A percentile compares a stretch with the other conserved stretches of the same genome.
Evolutionary conservation across 2,797 vertebrate species (phyloP).

Genomic region (Eupleurogrammus muticus): DNA sequence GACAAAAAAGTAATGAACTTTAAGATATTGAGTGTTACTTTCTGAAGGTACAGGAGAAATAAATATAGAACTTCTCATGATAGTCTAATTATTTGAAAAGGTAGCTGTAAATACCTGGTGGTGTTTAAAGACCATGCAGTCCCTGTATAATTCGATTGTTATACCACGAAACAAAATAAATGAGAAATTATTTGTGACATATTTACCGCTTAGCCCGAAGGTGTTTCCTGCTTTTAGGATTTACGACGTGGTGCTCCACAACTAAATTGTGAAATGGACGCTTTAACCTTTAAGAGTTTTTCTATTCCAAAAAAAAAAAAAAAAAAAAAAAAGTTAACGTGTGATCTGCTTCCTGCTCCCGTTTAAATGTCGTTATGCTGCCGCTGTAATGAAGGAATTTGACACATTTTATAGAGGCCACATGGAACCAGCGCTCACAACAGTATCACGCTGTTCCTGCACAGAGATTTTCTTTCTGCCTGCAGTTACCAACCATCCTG

Average conservation of each 20-base stretch:
- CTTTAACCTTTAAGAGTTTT: conserved; percentile 2
- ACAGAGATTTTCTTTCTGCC: background rate
- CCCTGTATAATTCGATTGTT: background rate
- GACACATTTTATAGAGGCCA: conserved; percentile 14
- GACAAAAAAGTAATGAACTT: too few relatives aligned
- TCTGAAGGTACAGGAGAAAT: too few relatives aligned
- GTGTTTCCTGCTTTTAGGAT: background rate
- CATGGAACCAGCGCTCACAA: background rate
- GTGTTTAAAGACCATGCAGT: background rate
- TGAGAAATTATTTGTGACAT: background rate
- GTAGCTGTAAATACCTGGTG: background rate
- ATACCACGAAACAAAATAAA: background rate
- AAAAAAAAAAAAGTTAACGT: too few relatives aligned
- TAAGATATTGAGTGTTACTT: too few relatives aligned
- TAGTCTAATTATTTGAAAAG: too few relatives aligned
- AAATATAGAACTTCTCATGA: too few relatives aligned
- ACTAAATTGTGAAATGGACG: background rate
- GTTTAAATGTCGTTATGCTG: background rate
- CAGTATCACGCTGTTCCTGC: background rate
- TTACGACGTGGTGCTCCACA: background rate
- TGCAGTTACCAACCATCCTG: background rate
- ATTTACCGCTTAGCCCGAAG: background rate
- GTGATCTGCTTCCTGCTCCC: background rate
- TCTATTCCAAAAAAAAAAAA: background rate
- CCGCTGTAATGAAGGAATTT: conserved; percentile 4